phyloP scores from a whole-genome alignment of 2,113 vertebrate genomes.

The Laterallus jamaicensis region DNA sequence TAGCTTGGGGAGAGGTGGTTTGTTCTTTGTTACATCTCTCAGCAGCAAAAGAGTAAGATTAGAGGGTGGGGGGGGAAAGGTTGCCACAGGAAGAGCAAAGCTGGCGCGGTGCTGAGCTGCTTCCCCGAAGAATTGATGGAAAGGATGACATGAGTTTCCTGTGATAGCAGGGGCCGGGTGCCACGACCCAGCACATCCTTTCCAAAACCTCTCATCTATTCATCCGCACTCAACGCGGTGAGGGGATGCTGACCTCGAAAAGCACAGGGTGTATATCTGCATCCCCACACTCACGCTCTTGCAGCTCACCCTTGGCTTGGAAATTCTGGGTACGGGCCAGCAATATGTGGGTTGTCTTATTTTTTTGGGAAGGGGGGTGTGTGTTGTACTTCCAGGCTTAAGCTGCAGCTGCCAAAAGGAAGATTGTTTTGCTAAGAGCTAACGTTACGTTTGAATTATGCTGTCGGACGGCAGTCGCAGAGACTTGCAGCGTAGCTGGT shows the following conservation, averaged over 20 bases:
- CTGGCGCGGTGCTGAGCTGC: accelerated
- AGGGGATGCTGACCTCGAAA: background rate
- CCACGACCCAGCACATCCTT: background rate
- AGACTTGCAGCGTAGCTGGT: background rate
- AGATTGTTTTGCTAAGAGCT: background rate
- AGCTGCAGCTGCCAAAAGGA: background rate
- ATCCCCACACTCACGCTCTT: accelerated
- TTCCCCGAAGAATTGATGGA: background rate
- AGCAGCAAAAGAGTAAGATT: background rate
- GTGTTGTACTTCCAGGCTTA: background rate
- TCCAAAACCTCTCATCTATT: background rate
- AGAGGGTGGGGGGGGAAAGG: accelerated
- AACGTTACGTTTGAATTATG: background rate
- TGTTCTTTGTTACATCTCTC: too few relatives aligned
- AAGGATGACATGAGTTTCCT: background rate
- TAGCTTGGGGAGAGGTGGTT: background rate
- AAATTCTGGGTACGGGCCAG: background rate
- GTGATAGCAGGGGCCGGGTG: background rate
- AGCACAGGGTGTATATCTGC: accelerated
- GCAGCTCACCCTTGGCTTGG: background rate
- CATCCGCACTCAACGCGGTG: accelerated
- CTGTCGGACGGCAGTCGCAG: background rate
- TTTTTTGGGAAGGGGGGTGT: too few relatives aligned
- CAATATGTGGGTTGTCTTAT: background rate
- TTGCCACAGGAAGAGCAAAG: accelerated